These are phyloP conservation scores for Proisotoma minuta DNA, from an alignment of 2,888 invertebrate species.

Conservation along the genomic window DNA sequence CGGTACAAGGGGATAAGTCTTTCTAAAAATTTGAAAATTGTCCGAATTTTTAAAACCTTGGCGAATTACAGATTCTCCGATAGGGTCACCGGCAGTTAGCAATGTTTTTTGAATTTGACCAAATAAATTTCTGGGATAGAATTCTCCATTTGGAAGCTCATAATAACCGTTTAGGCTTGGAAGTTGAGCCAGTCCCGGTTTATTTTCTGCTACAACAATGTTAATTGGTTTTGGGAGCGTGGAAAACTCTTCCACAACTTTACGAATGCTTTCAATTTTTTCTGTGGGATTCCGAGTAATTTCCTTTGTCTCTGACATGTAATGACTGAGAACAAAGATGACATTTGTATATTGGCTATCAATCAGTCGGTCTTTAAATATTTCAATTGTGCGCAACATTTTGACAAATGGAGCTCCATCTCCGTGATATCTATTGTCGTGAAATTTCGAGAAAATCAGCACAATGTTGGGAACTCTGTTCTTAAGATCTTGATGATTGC, in stretches of 20 bases:
- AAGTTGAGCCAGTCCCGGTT: constrained; percentile 14
- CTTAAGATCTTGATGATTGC: constrained; percentile 27
- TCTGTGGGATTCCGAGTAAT: constrained; percentile 18
- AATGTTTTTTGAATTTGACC: constrained; percentile 23
- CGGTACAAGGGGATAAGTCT: constrained; percentile 7
- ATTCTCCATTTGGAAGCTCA: constrained; percentile 30
- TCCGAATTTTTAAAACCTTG: constrained; percentile 25
- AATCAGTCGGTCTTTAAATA: constrained; percentile 20
- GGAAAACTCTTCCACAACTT: constrained; percentile 24
- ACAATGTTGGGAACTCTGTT: constrained; percentile 25
- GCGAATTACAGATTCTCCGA: constrained; percentile 33
- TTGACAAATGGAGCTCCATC: constrained; percentile 26
- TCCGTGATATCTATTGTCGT: constrained; percentile 26
- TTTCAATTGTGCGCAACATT: constrained; percentile 25
- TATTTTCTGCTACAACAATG: constrained; percentile 35
- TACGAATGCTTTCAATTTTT: constrained; percentile 5
- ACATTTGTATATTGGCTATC: constrained; percentile 22
- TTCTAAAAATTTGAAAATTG: constrained; percentile 17
- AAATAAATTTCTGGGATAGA: constrained; percentile 34
- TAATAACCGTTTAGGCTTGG: constrained; percentile 27
- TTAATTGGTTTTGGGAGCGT: constrained; percentile 28
- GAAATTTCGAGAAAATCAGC: constrained; percentile 27
- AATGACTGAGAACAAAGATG: constrained; percentile 23
- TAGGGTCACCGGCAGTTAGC: constrained; percentile 15
- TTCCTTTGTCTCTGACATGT: constrained; percentile 16